These are phyloP conservation scores for Ctena decussata DNA, from an alignment of 2,888 invertebrate species.

Conservation along the genomic window DNA sequence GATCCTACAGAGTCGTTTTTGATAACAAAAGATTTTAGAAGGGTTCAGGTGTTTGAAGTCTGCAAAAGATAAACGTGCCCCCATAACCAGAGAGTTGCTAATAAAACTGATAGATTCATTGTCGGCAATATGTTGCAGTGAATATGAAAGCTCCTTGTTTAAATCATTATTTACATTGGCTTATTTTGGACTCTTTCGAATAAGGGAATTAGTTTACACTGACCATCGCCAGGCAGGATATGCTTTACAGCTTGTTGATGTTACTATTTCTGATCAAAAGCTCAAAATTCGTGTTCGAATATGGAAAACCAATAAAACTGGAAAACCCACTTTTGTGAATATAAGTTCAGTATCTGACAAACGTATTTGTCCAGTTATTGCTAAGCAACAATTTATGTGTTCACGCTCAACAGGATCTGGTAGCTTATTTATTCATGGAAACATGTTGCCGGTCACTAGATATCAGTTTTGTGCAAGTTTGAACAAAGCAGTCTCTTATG, in stretches of 20 bases:
- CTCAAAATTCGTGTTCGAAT: background rate
- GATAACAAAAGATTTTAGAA: background rate
- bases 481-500: background rate
- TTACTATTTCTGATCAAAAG: background rate
- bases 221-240: background rate
- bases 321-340: background rate
- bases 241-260: background rate
- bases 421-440: constrained; percentile 9
- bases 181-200: constrained; percentile 17
- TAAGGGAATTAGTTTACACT: constrained; percentile 13
- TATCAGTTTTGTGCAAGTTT: constrained; percentile 14
- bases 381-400: background rate
- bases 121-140: too few relatives aligned
- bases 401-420: background rate
- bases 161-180: constrained; percentile 1
- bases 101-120: too few relatives aligned
- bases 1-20: background rate
- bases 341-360: background rate
- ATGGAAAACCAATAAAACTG: constrained; percentile 22
- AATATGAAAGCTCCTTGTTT: background rate
- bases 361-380: background rate
- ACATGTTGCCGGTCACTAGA: background rate
- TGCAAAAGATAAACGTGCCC: background rate
- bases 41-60: background rate
- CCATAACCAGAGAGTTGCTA: background rate